A percentile compares a stretch with the other conserved stretches of the same genome.
Evolutionary conservation across 2,888 invertebrate genomes (phyloP).

Genomic region (Acanthopleura granulata): DNA sequence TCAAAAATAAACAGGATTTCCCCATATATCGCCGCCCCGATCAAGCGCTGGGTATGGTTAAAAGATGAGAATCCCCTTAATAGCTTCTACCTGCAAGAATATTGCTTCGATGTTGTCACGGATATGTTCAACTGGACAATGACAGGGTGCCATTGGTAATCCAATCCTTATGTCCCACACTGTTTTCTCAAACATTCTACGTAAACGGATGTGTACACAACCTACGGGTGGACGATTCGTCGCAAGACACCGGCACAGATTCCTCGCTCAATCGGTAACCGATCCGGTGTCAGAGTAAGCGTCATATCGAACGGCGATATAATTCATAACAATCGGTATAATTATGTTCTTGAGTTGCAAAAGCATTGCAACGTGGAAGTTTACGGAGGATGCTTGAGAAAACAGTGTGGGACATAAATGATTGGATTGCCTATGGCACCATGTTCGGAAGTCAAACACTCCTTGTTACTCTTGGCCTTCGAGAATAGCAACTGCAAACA

Average conservation of each 20-base stretch:
- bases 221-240: background rate
- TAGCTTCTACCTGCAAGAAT: background rate
- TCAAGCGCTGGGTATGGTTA: conserved; percentile 12
- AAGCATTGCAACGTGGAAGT: background rate
- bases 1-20: background rate
- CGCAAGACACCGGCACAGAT: background rate
- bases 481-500: conserved; percentile 17
- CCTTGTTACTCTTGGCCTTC: background rate
- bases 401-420: background rate
- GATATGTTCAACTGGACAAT: conserved; percentile 19
- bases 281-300: background rate
- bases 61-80: conserved; percentile 5
- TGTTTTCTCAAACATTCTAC: no score
- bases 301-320: background rate
- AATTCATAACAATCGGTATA: background rate
- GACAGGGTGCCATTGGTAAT: no score
- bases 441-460: background rate
- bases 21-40: background rate
- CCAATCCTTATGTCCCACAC: no score
- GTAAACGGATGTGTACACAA: background rate
- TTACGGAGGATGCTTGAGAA: background rate
- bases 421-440: no score
- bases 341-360: background rate
- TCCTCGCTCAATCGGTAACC: background rate
- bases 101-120: background rate